A percentile compares a stretch with the other conserved stretches of the same genome.
Evolutionary conservation across 2,888 invertebrate species (phyloP).

Genomic region (Macaria liturata): DNA sequence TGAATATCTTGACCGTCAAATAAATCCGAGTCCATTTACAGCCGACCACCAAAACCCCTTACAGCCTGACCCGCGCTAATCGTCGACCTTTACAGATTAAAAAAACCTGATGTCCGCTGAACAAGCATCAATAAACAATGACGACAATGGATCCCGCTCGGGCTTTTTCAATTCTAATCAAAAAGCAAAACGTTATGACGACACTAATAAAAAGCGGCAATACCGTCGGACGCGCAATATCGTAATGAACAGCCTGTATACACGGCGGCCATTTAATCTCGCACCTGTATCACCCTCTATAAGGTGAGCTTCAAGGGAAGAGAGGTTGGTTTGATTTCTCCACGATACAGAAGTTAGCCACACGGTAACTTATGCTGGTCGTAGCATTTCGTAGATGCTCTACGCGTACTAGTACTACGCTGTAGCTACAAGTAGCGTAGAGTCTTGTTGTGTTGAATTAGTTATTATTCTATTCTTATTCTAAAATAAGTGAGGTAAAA

Average conservation of each 20-base stretch:
- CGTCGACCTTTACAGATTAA: constrained; percentile 22
- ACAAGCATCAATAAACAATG: constrained; percentile 56
- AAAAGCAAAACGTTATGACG: constrained; percentile 77
- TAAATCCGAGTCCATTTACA: too few species aligned
- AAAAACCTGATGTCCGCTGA: constrained; percentile 24
- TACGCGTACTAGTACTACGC: too few species aligned
- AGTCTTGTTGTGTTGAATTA: too few species aligned
- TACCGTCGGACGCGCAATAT: constrained; percentile 77
- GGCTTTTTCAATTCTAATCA: constrained; percentile 81
- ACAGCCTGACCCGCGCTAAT: constrained; percentile 11
- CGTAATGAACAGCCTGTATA: constrained; percentile 82
- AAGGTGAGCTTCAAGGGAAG: constrained; percentile 35
- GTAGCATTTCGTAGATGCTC: too few species aligned
- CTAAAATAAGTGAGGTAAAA: too few species aligned
- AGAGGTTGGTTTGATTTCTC: constrained; percentile 8
- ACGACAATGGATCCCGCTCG: constrained; percentile 51
- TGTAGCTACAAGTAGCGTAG: too few species aligned
- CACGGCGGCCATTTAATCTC: constrained; percentile 80
- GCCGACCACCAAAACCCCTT: neutral
- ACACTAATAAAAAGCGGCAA: constrained; percentile 77
- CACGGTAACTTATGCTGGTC: too few species aligned
- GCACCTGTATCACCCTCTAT: constrained; percentile 79
- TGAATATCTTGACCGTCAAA: too few species aligned
- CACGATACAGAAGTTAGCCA: too few species aligned
- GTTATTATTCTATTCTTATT: too few species aligned